These are phyloP conservation scores for Mixornis gularis DNA, from an alignment of 2,113 vertebrate species.

Conservation along the genomic window DNA sequence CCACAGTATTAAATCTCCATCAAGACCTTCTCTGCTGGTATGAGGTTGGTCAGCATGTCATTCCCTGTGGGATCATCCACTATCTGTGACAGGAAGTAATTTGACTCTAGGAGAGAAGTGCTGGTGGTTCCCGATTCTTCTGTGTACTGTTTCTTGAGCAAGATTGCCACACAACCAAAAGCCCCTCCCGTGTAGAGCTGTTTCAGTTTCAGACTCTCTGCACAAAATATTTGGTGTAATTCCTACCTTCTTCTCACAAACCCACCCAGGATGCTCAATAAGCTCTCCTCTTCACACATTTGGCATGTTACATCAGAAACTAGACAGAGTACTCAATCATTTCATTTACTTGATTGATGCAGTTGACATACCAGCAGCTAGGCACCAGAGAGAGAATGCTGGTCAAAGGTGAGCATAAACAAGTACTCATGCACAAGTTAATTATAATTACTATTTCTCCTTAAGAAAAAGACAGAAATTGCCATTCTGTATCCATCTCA, in stretches of 20 bases:
- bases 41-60: neutral
- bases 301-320: neutral
- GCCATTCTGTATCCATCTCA: neutral
- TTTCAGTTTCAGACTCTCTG: neutral
- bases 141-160: fast-evolving
- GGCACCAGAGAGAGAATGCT: neutral
- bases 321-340: neutral
- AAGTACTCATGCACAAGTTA: neutral
- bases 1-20: neutral
- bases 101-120: neutral
- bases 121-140: neutral
- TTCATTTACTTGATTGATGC: neutral
- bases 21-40: neutral
- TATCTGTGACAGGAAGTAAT: neutral
- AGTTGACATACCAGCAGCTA: neutral
- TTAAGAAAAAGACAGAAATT: neutral
- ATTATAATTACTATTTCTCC: neutral
- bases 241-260: neutral
- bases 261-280: neutral
- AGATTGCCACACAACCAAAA: neutral
- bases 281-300: neutral
- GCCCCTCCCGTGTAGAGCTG: fast-evolving
- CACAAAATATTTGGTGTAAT: neutral
- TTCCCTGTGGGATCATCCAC: neutral
- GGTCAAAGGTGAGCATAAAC: neutral